These are phyloP conservation scores for Rotaria socialis DNA, from an alignment of 2,888 invertebrate genomes.

Conservation along the genomic window DNA sequence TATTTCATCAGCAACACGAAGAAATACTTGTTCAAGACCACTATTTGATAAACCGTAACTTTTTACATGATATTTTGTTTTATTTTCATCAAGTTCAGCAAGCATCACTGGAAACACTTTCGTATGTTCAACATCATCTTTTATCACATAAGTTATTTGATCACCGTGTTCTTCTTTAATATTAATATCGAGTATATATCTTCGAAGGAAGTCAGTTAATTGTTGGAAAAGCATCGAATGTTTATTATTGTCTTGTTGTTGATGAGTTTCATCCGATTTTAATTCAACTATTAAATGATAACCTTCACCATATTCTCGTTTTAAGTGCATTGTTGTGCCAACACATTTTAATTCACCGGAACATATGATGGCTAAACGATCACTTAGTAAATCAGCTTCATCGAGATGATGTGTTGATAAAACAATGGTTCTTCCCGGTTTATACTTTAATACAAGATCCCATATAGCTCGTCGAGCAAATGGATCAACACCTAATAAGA, in stretches of 20 bases:
- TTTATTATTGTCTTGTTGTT: neutral
- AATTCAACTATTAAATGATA: conserved; percentile 62
- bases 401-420: conserved; percentile 64
- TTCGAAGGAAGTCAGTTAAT: conserved; percentile 17
- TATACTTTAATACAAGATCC: conserved; percentile 70
- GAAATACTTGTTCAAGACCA: conserved; percentile 32
- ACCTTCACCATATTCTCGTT: conserved; percentile 65
- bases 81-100: neutral
- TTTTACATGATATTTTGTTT: neutral
- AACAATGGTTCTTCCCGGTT: conserved; percentile 61
- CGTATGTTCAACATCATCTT: conserved; percentile 11
- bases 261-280: conserved; percentile 48
- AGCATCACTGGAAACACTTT: neutral
- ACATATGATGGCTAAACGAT: conserved; percentile 62
- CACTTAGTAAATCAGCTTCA: conserved; percentile 63
- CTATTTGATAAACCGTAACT: conserved; percentile 21
- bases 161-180: conserved; percentile 22
- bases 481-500: conserved; percentile 68
- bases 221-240: neutral
- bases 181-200: neutral
- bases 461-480: conserved; percentile 74
- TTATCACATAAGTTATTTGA: neutral
- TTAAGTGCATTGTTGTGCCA: conserved; percentile 63
- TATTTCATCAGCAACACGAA: conserved; percentile 10
- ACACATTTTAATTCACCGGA: conserved; percentile 59